phyloP scores from a whole-genome alignment of 2,888 invertebrate genomes.

The Seladonia tumulorum region DNA sequence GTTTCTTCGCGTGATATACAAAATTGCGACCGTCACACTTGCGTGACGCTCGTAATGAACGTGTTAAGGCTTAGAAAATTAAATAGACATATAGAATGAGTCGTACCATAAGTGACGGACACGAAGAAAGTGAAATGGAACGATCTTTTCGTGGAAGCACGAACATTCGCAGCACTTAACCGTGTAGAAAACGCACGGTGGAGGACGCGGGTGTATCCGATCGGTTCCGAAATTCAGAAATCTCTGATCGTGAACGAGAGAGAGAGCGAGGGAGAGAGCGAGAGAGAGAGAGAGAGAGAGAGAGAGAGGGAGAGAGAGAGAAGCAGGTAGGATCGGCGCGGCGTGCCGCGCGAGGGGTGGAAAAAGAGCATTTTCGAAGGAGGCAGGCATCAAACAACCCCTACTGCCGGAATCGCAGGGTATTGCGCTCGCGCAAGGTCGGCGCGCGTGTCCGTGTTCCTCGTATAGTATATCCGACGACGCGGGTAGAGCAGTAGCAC shows the following conservation, averaged over 20 bases:
- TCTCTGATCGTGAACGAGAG: not conserved
- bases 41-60: too few species aligned
- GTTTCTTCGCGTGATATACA: too few species aligned
- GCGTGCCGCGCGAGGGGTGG: not conserved
- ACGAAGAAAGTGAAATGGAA: not conserved
- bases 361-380: constrained; percentile 57
- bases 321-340: not conserved
- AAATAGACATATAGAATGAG: too few species aligned
- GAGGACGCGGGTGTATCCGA: not conserved
- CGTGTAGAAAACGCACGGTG: not conserved
- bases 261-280: not conserved
- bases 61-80: too few species aligned
- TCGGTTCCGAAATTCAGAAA: not conserved
- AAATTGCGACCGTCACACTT: too few species aligned
- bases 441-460: constrained; percentile 76
- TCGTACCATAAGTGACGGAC: not conserved
- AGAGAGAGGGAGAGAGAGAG: not conserved
- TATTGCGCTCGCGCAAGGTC: constrained; percentile 76
- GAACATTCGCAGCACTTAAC: not conserved
- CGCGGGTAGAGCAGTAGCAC: constrained; percentile 71
- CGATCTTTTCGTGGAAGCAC: not conserved
- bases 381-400: constrained; percentile 72
- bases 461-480: constrained; percentile 66
- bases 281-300: not conserved
- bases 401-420: constrained; percentile 69